Evolutionary conservation across 2,797 vertebrate species (phyloP).

Genomic region (Melanotaenia parkinsoni): DNA sequence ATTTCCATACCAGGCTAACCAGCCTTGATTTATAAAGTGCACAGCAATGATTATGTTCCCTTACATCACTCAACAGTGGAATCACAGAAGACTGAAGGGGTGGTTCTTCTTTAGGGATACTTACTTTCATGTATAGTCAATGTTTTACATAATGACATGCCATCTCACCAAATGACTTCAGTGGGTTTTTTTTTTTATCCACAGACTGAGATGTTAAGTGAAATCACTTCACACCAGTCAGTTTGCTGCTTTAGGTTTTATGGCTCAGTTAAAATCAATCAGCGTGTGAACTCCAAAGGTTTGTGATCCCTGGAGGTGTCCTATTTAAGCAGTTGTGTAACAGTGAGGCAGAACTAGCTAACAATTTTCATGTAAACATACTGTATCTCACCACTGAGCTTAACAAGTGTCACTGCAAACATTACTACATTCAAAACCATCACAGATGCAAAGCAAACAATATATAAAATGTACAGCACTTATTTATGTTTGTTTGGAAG

Average conservation of each 20-base stretch:
- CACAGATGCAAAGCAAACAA: background rate
- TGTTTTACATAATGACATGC: slow-evolving; percentile 19
- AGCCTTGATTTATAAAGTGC: slow-evolving; percentile 29
- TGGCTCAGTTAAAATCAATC: slow-evolving; percentile 29
- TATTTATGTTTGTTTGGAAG: background rate
- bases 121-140: background rate
- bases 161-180: slow-evolving; percentile 7
- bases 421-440: slow-evolving; percentile 4
- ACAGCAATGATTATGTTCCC: background rate
- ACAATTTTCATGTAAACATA: slow-evolving; percentile 1
- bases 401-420: background rate
- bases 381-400: background rate
- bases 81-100: slow-evolving; percentile 8
- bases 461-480: background rate
- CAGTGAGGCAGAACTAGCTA: slow-evolving; percentile 5
- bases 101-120: background rate
- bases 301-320: slow-evolving; percentile 9
- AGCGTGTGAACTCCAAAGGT: slow-evolving; percentile 17
- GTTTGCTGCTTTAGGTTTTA: slow-evolving; percentile 1
- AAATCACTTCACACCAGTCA: slow-evolving; percentile 9
- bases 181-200: slow-evolving; percentile 1
- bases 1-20: slow-evolving; percentile 45
- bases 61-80: slow-evolving; percentile 26
- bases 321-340: background rate
- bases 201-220: slow-evolving; percentile 10